These are phyloP conservation scores for Drosophila ezoana DNA, from an alignment of 2,888 invertebrate genomes.

Conservation along the genomic window DNA sequence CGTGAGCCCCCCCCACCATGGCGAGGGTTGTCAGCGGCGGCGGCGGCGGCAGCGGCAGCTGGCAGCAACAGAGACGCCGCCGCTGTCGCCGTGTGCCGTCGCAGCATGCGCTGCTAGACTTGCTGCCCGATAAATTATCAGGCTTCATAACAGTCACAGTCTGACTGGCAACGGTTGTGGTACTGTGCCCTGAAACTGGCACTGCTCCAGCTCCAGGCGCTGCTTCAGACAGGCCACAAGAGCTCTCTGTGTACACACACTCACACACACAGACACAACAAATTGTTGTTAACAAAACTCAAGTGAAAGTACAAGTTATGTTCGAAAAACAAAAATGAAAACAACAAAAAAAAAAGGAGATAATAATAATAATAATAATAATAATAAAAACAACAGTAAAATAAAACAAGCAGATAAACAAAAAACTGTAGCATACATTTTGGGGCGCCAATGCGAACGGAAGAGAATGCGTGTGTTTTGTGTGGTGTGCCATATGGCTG, in stretches of 20 bases:
- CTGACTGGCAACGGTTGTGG: slow-evolving; percentile 74
- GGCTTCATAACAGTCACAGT: slow-evolving; percentile 80
- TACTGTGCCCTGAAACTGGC: slow-evolving; percentile 29
- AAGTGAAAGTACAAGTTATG: slow-evolving; percentile 34
- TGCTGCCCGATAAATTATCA: slow-evolving; percentile 83
- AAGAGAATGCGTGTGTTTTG: slow-evolving; percentile 11
- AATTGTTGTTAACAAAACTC: slow-evolving; percentile 42
- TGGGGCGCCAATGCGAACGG: slow-evolving; percentile 29
- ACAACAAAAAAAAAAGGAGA: slow-evolving; percentile 1
- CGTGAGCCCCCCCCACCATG: slow-evolving; percentile 24
- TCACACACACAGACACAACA: slow-evolving; percentile 14
- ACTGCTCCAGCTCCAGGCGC: slow-evolving; percentile 4
- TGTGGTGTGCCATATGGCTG: slow-evolving; percentile 59
- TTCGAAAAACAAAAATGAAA: slow-evolving; percentile 9
- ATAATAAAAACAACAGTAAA: background rate
- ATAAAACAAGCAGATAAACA: background rate
- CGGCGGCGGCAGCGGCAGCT: slow-evolving; percentile 22
- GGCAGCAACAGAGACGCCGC: slow-evolving; percentile 33
- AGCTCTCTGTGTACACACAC: slow-evolving; percentile 7
- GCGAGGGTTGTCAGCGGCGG: slow-evolving; percentile 39
- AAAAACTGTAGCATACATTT: slow-evolving; percentile 36
- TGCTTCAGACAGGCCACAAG: slow-evolving; percentile 2
- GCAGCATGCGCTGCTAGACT: slow-evolving; percentile 75
- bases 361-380: slow-evolving; percentile 4
- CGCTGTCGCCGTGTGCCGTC: slow-evolving; percentile 42